Evolutionary conservation across 2,888 invertebrate genomes (phyloP), one percentile per base, ranked within the genome.

Genomic region (Melanostoma scalare): DNA sequence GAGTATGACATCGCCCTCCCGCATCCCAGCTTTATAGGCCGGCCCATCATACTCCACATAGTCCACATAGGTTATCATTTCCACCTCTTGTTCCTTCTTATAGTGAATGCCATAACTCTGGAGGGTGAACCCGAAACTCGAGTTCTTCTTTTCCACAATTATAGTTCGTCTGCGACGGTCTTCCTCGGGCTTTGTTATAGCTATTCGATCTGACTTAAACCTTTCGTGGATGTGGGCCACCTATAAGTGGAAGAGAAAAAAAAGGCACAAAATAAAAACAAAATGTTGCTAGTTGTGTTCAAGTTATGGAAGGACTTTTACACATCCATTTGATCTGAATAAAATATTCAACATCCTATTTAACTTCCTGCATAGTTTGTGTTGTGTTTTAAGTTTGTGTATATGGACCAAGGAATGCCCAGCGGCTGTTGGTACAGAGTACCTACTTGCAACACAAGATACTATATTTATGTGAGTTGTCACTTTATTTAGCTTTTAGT

Each of bases 61-160:
- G 89, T 99, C 99, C 55, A 99, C 98, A 90, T 99, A 99, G 0
- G 98, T 99, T 76, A 99, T 97, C 93, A 98, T 96, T 91, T 99
- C 98, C 78, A 98, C 96, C 90, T 98, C 97, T 89, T 96, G 96
- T 88, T 97, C 97, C 92, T 96, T 95, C 90, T 97, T 97, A 91
- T 98, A 98, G 90, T 98, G 98, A 81, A 99, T 98, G 42, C 98
- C 98, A 90, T 99, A 99, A 88, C 98, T 98, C 94, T 99, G 98
- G 46, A 99, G 92, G 0, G 98, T 98, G 91, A 99, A 99, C 9
- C 99, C 99, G 90, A 97, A 99, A 38, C 96, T 96, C 53, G 96
- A 96, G 90, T 96, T 96, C 89, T 95, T 96, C 92, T 96, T 96
- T 90, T 98, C 97, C 4, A 97, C 95, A 80, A 99, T 97, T 80